Evolutionary conservation across 2,888 invertebrate species (phyloP).

Genomic region (Lycaena phlaeas): DNA sequence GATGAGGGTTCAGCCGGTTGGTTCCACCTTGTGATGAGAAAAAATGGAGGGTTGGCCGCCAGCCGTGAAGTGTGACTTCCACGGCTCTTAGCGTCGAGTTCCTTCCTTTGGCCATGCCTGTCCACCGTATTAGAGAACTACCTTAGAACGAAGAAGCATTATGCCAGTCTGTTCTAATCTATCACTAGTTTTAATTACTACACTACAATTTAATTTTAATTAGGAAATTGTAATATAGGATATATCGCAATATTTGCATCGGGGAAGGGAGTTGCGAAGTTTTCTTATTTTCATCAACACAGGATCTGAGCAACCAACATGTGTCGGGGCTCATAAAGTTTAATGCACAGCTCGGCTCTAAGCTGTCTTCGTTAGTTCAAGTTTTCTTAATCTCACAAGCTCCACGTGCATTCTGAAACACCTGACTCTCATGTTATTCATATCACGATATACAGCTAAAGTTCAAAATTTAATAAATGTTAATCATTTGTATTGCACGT

Average conservation of each 20-base stretch:
- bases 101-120: no score
- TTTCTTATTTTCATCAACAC: slow-evolving; percentile 4
- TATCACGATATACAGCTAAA: background rate
- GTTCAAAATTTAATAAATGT: slow-evolving; percentile 7
- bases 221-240: background rate
- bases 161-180: no score
- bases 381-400: slow-evolving; percentile 16
- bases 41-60: no score
- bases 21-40: no score
- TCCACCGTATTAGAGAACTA: no score
- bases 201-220: no score
- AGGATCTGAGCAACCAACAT: background rate
- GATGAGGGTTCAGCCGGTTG: no score
- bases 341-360: slow-evolving; percentile 11
- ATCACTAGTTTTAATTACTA: no score
- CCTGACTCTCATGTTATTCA: slow-evolving; percentile 6
- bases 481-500: slow-evolving; percentile 1
- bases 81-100: no score
- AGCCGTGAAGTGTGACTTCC: no score
- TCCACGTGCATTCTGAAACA: slow-evolving; percentile 6
- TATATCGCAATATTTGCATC: background rate
- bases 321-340: slow-evolving; percentile 10
- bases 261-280: slow-evolving; percentile 4
- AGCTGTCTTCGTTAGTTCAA: slow-evolving; percentile 14
- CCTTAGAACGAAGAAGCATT: no score